Evolutionary conservation across 2,888 invertebrate genomes (phyloP), one percentile per base, ranked within the genome.

Genomic region (Hirtodrosophila histrioides): DNA sequence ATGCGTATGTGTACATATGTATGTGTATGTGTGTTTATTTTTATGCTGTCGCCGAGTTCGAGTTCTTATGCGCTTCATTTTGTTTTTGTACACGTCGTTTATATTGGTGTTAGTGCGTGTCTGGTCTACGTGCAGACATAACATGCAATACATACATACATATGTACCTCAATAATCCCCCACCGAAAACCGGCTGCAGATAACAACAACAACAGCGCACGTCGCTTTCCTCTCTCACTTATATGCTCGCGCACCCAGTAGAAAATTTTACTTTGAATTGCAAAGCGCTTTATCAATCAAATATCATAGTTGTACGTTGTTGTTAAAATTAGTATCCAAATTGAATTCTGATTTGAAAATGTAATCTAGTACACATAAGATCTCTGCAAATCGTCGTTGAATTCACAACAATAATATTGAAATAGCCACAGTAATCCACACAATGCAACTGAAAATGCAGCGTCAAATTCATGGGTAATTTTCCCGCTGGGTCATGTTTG

Each of bases 101-200:
- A 76, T 67, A 66, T 65, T 69, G 40, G 66, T 72, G 72, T 68
- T 65, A 40, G 63, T 85, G 69, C 58, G 69, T 72, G 84, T 87
- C 75, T 77, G 87, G 82, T 71, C 76, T 88, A 89, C 85, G 89
- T 86, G 89, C 89, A 89, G 89, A 89, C 85, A 74, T 75, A 74
- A 44, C 69, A 66, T 79, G 68, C 67, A 75, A 64, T 55, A 68
- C 61, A 63, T 56, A 69, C 56, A 77, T 57, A 62, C 55, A 57
- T 50, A 69, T 61, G 58, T 64, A 78, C 80, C 51, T 80, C 82
- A 88, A 88, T 86, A 88, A 82, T 86, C 88, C 82, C 76, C 74
- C 73, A 81, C 81, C 70, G 85, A 82, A 82, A 82, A 82, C 82
- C 82, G 82, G 82, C 82, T 82, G 82, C 87, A 78, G 74, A 70